Conservation (phyloP, 2,113 vertebrate genomes). For the Australoheros scitulus region DNA sequence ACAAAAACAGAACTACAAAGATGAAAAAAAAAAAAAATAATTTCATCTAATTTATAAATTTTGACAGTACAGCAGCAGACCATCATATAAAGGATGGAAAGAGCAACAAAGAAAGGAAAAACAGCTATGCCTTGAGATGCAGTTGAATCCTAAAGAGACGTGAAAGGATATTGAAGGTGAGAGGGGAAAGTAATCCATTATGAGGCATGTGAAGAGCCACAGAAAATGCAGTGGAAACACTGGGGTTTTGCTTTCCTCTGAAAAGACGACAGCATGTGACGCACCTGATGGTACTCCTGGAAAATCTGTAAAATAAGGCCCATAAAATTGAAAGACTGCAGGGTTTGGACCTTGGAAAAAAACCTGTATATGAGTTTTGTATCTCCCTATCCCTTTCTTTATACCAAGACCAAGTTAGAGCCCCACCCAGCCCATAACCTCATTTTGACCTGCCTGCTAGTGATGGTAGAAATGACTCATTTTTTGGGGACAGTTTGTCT, state of each 20-base stretch:
- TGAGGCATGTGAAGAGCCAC: constrained; percentile 11
- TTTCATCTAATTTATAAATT: constrained; percentile 10
- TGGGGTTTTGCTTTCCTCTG: constrained; percentile 28
- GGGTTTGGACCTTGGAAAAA: constrained; percentile 51
- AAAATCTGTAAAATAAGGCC: constrained; percentile 54
- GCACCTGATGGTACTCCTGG: constrained; percentile 52
- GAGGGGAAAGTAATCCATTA: constrained; percentile 38
- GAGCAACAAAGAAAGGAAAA: constrained; percentile 1
- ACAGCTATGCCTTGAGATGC: constrained; percentile 13
- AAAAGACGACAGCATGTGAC: constrained; percentile 49
- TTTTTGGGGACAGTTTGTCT: background rate
- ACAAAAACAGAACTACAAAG: background rate
- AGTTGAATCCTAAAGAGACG: constrained; percentile 21
- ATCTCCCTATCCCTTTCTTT: constrained; percentile 7
- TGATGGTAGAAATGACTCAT: background rate
- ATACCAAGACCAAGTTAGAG: constrained; percentile 10
- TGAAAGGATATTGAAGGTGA: constrained; percentile 53
- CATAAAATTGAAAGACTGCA: constrained; percentile 41
- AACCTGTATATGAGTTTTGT: background rate
- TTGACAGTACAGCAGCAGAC: constrained; percentile 47
- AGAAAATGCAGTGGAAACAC: constrained; percentile 57
- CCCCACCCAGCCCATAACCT: constrained; percentile 21
- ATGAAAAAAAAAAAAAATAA: background rate
- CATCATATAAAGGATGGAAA: constrained; percentile 35
- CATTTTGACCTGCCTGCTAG: background rate